These are phyloP conservation scores for Pocillopora meandrina DNA, from an alignment of 92 coral and sea anemone species.

Conservation along the genomic window DNA sequence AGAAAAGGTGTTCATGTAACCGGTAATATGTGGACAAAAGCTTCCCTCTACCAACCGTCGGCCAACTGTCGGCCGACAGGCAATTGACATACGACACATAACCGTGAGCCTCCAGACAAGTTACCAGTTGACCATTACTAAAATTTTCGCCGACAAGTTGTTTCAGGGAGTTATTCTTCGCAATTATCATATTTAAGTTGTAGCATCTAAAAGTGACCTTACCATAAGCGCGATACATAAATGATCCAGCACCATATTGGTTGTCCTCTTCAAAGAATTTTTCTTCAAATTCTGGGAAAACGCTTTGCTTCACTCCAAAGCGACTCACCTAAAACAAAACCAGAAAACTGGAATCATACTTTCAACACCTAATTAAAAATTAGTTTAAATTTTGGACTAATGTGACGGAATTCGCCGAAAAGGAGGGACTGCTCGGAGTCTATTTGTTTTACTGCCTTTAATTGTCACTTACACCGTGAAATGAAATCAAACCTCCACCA, in stretches of 20 bases:
- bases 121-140: too few species aligned
- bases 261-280: slow-evolving; percentile 59
- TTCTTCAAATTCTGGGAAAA: slow-evolving; percentile 84
- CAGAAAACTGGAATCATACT: neutral
- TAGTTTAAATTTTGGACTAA: neutral
- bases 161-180: too few species aligned
- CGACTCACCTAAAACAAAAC: slow-evolving; percentile 71
- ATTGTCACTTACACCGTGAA: slow-evolving; percentile 57
- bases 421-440: too few species aligned
- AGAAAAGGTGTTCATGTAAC: too few species aligned
- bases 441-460: neutral
- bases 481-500: slow-evolving; percentile 85
- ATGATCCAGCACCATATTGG: slow-evolving; percentile 83
- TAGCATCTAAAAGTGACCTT: neutral
- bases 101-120: too few species aligned
- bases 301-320: slow-evolving; percentile 68
- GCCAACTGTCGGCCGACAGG: too few species aligned
- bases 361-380: neutral
- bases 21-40: too few species aligned
- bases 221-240: slow-evolving; percentile 90
- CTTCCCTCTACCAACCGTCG: too few species aligned
- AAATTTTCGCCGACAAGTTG: too few species aligned
- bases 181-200: too few species aligned
- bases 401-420: too few species aligned
- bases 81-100: too few species aligned